Evolutionary conservation across 1,140 invertebrate species (phyloP), one percentile per base, ranked within the genome.

Genomic region (Drosophila nigrodunni): DNA sequence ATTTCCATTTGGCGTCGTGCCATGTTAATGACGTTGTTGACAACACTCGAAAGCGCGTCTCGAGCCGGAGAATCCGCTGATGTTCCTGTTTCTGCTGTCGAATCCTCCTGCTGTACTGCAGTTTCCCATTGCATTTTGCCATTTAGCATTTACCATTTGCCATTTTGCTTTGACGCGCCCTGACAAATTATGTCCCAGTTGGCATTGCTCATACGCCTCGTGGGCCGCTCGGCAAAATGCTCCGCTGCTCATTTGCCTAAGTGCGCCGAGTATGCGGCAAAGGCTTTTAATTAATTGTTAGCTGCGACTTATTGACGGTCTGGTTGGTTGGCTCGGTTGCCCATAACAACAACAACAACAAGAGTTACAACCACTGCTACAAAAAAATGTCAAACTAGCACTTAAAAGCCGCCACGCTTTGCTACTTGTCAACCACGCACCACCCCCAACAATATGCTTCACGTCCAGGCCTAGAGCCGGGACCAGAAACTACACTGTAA

Each of bases 261-360:
- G 83, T 88, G 83, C 85, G 85, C 77, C 73, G 60, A 77, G 65
- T 87, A 64, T 74, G 79, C 75, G 68, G 65, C 50, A 77, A 30
- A 86, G 83, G 83, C 80, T 88, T 87, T 87, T 87, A 87, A 87
- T 87, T 87, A 87, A 87, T 87, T 87, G 83, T 87, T 87, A 87
- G 83, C 83, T 70, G 82, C 83, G 80, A 87, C 83, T 87, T 87
- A 87, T 87, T 87, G 83, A 87, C 83, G 83, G 83, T 87, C 83
- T 87, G 85, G 83, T 86, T 86, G 82, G 82, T 78, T 86, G 80
- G 78, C 77, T 86, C 47, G 70, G 71, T 75, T 71, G 77, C 74
- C 74, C 70, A 65, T 77, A 68, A 68, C 55, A 62, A 74, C 79
- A 68, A 74, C 70, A 64, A 41, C 66, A 72, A 61, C 55, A 68